Evolutionary conservation across 2,113 vertebrate species (phyloP), one percentile per base, ranked within the genome.

Genomic region (Serilophus lunatus): DNA sequence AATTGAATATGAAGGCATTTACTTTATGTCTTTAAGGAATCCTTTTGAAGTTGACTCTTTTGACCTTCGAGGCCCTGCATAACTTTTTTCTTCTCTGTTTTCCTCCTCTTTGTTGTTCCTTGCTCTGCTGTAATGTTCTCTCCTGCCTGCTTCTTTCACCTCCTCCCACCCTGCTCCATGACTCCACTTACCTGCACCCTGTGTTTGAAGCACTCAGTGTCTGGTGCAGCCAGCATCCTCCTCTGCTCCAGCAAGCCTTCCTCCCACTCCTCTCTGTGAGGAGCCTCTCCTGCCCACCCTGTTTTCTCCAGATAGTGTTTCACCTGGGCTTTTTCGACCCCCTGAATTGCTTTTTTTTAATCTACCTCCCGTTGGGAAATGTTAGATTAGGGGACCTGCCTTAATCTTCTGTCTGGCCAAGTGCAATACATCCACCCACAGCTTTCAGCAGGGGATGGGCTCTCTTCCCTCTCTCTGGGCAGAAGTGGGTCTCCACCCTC

Each of bases 11-110:
- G 36, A 76, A 85, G 74, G 40, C 77, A 53, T 53, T 47, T 60
- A 61, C 61, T 82, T 54, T 65, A 2, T 61, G 81, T 95, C 89
- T 91, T 84, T 89, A 69, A 91, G 82, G 91, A 94, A 96, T 97
- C 78, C 91, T 93, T 97, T 95, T 90, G 89, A 97, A 95, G 94
- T 88, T 76, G 84, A 85, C 78, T 92, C 57, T 54, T 76, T 12
- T 80, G 91, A 95, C 93, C 94, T 95, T 82, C 17, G 8, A 85
- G 82, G 78, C 63, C 84, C 54, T 22, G 59, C 66, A 77, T 95
- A 92, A 85, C n/a, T 80, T 95, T 91, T 86, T 56, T 81, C 91
- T 82, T 87, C 81, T 60, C 70, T 12, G 3, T 69, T 92, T 83
- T 44, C 89, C 70, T 69, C 86, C 57, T 92, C 85, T 90, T 86